Conservation (phyloP, 2,888 invertebrate genomes). For the Scaptomyza polygonia region DNA sequence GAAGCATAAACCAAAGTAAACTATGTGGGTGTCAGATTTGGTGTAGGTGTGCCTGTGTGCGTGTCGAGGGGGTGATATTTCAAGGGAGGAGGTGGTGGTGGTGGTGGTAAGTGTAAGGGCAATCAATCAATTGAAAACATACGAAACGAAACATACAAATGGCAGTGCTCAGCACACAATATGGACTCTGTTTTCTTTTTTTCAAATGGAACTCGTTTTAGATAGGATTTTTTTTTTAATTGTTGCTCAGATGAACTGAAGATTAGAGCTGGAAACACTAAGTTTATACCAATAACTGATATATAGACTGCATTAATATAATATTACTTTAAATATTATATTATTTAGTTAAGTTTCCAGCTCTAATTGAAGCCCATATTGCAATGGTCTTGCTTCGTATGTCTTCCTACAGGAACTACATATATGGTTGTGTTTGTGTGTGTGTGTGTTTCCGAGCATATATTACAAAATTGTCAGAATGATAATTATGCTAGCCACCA, state of each 20-base stretch:
- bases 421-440: constrained; percentile 11
- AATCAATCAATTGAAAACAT: constrained; percentile 43
- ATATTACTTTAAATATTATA: too few species aligned
- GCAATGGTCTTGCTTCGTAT: constrained; percentile 32
- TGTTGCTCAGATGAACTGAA: constrained; percentile 64
- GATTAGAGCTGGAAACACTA: constrained; percentile 18
- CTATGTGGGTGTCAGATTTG: constrained; percentile 26
- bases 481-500: constrained; percentile 28
- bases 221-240: constrained; percentile 11
- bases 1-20: constrained; percentile 41
- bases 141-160: constrained; percentile 49
- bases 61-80: constrained; percentile 1
- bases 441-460: constrained; percentile 14
- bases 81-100: too few species aligned
- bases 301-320: too few species aligned
- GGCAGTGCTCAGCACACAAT: constrained; percentile 61
- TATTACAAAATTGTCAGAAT: constrained; percentile 19
- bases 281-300: too few species aligned
- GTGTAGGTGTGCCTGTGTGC: constrained; percentile 4
- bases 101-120: too few species aligned
- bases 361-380: constrained; percentile 19
- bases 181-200: constrained; percentile 22
- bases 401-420: constrained; percentile 40
- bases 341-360: background rate
- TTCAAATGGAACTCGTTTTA: constrained; percentile 1